These are phyloP conservation scores for Anoplolepis gracilipes DNA, from an alignment of 1,140 invertebrate genomes.

Conservation along the genomic window DNA sequence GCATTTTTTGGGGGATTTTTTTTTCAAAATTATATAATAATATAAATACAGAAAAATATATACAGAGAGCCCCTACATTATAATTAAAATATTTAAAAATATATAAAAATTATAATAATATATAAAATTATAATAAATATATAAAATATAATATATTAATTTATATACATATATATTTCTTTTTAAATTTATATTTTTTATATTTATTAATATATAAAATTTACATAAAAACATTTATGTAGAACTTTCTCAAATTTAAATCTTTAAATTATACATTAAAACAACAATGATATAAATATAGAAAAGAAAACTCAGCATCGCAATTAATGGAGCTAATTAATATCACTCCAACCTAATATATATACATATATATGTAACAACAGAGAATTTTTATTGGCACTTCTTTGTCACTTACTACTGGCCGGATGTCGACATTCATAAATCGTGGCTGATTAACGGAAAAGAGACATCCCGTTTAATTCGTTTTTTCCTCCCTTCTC, in stretches of 20 bases:
- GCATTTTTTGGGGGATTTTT: too few relatives aligned
- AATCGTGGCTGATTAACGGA: conserved; percentile 50
- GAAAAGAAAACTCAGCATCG: background rate
- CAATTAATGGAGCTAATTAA: background rate
- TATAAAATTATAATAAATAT: too few relatives aligned
- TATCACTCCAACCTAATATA: conserved; percentile 23
- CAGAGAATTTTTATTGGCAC: background rate
- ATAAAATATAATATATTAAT: too few relatives aligned
- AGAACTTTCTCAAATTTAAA: background rate
- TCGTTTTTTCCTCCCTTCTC: conserved; percentile 27
- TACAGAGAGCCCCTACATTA: background rate
- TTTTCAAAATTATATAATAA: too few relatives aligned
- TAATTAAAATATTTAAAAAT: too few relatives aligned
- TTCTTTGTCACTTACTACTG: conserved; percentile 6
- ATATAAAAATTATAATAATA: too few relatives aligned
- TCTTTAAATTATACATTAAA: background rate
- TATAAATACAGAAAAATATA: too few relatives aligned
- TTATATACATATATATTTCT: too few relatives aligned
- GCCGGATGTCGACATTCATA: conserved; percentile 21
- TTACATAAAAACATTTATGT: background rate
- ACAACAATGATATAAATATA: background rate
- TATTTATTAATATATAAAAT: too few relatives aligned
- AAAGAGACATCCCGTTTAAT: conserved; percentile 46
- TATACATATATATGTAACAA: background rate
- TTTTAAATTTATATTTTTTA: too few relatives aligned